Evolutionary conservation across 2,888 invertebrate genomes (phyloP), one percentile per base, ranked within the genome.

Genomic region (Hesperia comma): DNA sequence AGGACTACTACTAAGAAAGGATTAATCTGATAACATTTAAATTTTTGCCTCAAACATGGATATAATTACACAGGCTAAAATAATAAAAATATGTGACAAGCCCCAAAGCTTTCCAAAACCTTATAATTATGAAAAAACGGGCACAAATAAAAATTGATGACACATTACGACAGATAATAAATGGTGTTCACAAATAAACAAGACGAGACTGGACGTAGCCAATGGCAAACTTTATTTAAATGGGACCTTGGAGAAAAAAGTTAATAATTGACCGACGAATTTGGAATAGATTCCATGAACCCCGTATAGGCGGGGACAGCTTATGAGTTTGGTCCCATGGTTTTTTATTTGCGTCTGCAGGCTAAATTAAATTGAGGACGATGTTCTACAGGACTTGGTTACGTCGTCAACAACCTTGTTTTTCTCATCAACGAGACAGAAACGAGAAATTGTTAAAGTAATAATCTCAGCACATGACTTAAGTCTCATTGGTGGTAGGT

Each of bases 341-440:
- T 75, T 77, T 78, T 73, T 83, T 82, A 88, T 87, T 89, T 86
- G 83, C 80, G 89, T 88, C 88, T 88, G 88, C 83, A 74, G 82
- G 78, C 84, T 78, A 87, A 89, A 90, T 89, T 88, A 87, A 88
- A 88, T 83, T 85, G 86, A 85, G 83, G 78, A 74, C 77, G 79
- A 75, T 77, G 75, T 19, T 43, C 37, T 14, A 6, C 14, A 21
- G 26, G 58, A 41, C 56, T 32, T 32, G 33, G 40, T 21, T 26
- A 15, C 32, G 12, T 62, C 61, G 61, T 54, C 53, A 53, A 62
- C 53, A 54, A 54, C 41, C 61, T 41, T 32, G 54, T 62, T 53
- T 53, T 53, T 61, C 19, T 53, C 49, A 53, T 37, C 21, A 49
- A 53, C 32, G 14, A 53, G 32, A 53, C n/a, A 53, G 53, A 14